These are phyloP conservation scores for Numenius arquata DNA, from an alignment of 2,113 vertebrate species.

Conservation along the genomic window DNA sequence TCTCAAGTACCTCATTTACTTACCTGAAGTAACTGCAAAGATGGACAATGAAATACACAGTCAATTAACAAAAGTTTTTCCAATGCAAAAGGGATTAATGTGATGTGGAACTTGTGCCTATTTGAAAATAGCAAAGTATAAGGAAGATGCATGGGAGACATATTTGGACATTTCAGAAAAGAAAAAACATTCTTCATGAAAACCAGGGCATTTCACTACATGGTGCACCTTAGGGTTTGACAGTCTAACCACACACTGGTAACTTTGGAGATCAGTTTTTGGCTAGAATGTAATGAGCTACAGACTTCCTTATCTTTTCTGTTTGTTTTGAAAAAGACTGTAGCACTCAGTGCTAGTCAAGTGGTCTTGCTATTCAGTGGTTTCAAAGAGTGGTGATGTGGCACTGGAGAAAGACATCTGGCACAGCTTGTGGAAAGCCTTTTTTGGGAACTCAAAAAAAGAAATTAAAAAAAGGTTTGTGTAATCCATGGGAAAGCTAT, in stretches of 20 bases:
- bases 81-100: not conserved
- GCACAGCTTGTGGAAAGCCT: constrained; percentile 20
- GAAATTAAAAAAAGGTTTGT: not conserved
- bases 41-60: not conserved
- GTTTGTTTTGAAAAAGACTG: not conserved
- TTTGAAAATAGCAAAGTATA: not conserved
- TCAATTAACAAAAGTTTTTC: not conserved
- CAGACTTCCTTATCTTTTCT: not conserved
- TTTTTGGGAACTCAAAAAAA: not conserved
- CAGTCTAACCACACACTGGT: not conserved
- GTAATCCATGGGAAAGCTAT: constrained; percentile 24
- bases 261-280: not conserved
- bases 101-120: not conserved
- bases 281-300: not conserved
- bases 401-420: constrained; percentile 10
- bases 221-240: not conserved
- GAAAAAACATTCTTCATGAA: not conserved
- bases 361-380: not conserved
- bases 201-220: not conserved
- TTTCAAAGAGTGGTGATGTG: not conserved
- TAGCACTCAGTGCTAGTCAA: not conserved
- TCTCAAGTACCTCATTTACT: not conserved
- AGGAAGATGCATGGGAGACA: not conserved
- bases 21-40: not conserved
- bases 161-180: not conserved